Evolutionary conservation across 2,888 invertebrate species (phyloP), one percentile per base, ranked within the genome.

Genomic region (Vandiemenella viatica): DNA sequence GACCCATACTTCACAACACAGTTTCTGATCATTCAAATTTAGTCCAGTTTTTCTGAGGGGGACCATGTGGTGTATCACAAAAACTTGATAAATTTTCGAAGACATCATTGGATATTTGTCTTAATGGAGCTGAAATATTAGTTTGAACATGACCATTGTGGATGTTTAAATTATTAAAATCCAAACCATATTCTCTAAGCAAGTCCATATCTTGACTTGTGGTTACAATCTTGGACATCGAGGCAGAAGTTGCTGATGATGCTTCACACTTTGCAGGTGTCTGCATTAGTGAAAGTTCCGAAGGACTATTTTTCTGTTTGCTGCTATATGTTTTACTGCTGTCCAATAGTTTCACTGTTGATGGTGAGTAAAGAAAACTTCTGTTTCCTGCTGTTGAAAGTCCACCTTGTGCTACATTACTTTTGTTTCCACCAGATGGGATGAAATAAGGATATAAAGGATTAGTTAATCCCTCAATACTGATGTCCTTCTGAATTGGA

Each of bases 121-220:
- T n/a, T n/a, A n/a, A n/a, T n/a, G n/a, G n/a, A n/a, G n/a, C n/a
- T n/a, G n/a, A n/a, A n/a, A n/a, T n/a, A n/a, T n/a, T n/a, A n/a
- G n/a, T n/a, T n/a, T n/a, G n/a, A n/a, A n/a, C n/a, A n/a, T n/a
- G n/a, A n/a, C n/a, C n/a, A n/a, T n/a, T n/a, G n/a, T n/a, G n/a
- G n/a, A n/a, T n/a, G 45, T 67, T 61, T 53, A 71, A 68, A 54
- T 73, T 75, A 56, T 74, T 69, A 62, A 83, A 82, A 65, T 83
- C 79, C 56, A 83, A 67, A 47, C 83, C 83, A 59, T 83, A 83
- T 59, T 83, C 83, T 59, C 79, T 76, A 54, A 83, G 69, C 26
- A 54, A 40, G 48, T 17, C 18, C 43, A 20, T n/a, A 42, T 13
- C 42, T 18, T 42, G 13, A 13, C 19, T 17, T 70, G 62, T 71